These are phyloP conservation scores for Alcedo quadribrachys DNA, from an alignment of 2,797 vertebrate genomes.

Conservation along the genomic window DNA sequence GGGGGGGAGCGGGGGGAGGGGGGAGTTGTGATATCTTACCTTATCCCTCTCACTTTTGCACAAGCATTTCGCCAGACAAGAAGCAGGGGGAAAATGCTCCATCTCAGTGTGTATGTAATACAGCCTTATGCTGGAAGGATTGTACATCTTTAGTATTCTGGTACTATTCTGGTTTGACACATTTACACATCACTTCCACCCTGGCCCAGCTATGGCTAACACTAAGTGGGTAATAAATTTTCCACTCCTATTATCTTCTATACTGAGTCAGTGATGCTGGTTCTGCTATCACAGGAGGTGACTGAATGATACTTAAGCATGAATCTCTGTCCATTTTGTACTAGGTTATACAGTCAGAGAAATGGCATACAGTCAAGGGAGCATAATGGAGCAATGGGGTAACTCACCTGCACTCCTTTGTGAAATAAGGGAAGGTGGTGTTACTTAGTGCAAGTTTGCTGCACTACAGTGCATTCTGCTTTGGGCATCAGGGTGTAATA, in stretches of 20 bases:
- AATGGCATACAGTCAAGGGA: background rate
- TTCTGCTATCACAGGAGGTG: background rate
- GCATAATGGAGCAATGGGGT: background rate
- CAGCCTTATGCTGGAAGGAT: background rate
- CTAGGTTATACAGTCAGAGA: background rate
- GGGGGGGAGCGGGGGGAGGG: too few species aligned
- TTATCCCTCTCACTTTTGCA: background rate
- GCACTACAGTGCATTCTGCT: background rate
- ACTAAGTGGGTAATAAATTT: background rate
- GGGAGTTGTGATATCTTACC: background rate
- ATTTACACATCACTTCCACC: background rate
- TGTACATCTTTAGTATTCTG: background rate
- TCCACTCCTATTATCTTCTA: background rate
- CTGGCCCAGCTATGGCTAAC: background rate
- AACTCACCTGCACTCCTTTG: background rate
- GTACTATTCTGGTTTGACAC: background rate
- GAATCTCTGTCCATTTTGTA: background rate
- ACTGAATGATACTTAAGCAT: background rate
- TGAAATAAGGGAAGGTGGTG: background rate
- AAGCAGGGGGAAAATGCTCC: background rate
- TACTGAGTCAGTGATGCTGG: background rate
- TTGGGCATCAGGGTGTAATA: background rate
- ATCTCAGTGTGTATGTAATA: background rate
- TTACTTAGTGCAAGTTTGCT: background rate
- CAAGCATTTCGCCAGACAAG: background rate